These are phyloP conservation scores for Sebastes vulpes DNA, from an alignment of 2,797 vertebrate species.

Conservation along the genomic window DNA sequence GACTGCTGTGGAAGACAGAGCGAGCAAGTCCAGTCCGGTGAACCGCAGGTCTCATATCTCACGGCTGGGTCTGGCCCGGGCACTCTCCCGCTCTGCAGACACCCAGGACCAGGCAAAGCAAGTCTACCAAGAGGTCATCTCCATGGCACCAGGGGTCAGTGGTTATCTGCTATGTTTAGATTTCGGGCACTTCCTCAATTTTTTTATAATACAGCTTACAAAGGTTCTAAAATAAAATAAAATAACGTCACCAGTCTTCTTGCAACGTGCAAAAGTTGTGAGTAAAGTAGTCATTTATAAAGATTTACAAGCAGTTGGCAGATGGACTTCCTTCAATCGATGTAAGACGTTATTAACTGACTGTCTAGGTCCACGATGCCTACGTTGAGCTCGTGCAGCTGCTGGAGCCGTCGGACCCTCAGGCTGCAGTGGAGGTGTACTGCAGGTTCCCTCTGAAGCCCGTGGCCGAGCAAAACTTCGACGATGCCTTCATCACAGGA, in stretches of 20 bases:
- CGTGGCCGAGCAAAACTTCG: constrained; percentile 70
- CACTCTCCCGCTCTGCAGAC: constrained; percentile 59
- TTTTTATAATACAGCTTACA: background rate
- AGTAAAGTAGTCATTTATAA: background rate
- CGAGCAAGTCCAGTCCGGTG: constrained; percentile 7
- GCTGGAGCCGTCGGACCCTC: constrained; percentile 74
- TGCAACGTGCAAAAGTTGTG: background rate
- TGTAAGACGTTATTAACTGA: background rate
- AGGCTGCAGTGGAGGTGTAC: constrained; percentile 78
- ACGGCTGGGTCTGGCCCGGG: constrained; percentile 78
- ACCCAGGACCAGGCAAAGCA: constrained; percentile 55
- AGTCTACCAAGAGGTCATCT: constrained; percentile 78
- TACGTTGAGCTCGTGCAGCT: constrained; percentile 79
- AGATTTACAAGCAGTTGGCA: background rate
- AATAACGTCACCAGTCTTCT: background rate
- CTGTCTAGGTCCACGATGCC: constrained; percentile 75
- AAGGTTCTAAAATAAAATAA: background rate
- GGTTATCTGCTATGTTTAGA: background rate
- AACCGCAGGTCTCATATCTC: constrained; percentile 73
- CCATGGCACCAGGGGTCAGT: constrained; percentile 78
- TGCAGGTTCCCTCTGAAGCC: constrained; percentile 79
- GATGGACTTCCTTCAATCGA: background rate
- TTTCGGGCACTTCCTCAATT: background rate
- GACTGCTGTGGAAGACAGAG: constrained; percentile 8
- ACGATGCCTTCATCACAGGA: constrained; percentile 84